Base-by-base conservation (phyloP, 2,113 vertebrate species). In the Clarias gariepinus region DNA sequence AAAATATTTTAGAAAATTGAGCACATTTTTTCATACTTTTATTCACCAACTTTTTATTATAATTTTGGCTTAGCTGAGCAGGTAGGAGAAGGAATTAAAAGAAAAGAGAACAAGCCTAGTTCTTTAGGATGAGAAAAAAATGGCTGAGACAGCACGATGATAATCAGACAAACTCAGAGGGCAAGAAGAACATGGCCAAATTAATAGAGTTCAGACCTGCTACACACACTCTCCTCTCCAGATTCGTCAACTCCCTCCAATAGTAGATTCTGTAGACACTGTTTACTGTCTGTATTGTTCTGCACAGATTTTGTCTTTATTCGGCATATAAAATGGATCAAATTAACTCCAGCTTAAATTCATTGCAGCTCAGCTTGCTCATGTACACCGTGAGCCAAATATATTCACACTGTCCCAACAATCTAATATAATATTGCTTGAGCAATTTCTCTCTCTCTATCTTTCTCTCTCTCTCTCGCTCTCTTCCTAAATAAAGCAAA, bases 111-210 rank as follows among this genome's bases (percentile, higher is more conserved):
- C 47, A 28, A 3, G 15, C 36, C 36, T 11, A 36, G 3, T 80
- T 60, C 57, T 60, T 36, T 15, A 60, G 1, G 10, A 60, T 15
- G 9, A 57, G 25, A 6, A 33, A 58, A 77, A 80, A 80, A 36
- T 21, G 19, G 18, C 78, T 80, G 30, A 15, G 78, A 60, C 57
- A 58, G 19, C 57, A 5, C 11, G 16, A 58, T 60, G 78, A 60
- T 80, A 80, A 80, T 80, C 30, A 79, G 78, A 60, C 57, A 80
- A 61, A 36, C 19, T 10, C 57, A 60, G 57, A 61, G 57, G 78
- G 78, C 78, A 80, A 61, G 78, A 60, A 36, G 57, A 80, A 60
- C 78, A 80, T 1, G 55, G 57, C 57, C 78, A 61, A 13, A 30
- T 36, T 80, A 80, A 80, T 60, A 12, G 19, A 80, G 57, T 80